Conservation (phyloP, 2,888 invertebrate genomes). For the Gasteruption jaculator region DNA sequence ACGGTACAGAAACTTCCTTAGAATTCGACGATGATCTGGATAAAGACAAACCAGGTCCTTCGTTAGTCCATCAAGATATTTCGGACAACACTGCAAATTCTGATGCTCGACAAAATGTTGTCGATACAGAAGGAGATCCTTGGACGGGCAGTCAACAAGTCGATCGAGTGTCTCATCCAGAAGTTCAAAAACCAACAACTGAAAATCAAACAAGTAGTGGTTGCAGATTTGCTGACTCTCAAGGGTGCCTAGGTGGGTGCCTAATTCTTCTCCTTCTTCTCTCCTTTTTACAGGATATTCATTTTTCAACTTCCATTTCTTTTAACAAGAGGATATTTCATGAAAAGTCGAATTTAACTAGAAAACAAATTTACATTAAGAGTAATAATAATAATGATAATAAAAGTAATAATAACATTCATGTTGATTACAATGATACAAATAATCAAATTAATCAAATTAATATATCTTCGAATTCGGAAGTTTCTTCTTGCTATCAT, state of each 20-base stretch:
- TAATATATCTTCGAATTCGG: no score
- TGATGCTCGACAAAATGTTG: constrained; percentile 32
- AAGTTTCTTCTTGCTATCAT: no score
- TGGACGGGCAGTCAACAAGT: constrained; percentile 46
- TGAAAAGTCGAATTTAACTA: no score
- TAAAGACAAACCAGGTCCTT: constrained; percentile 32
- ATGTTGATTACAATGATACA: no score
- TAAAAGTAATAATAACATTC: no score
- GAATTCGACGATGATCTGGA: constrained; percentile 42
- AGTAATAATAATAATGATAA: no score
- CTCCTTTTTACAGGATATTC: no score
- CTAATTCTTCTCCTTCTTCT: constrained; percentile 44
- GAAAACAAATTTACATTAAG: no score
- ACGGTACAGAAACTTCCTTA: constrained; percentile 66
- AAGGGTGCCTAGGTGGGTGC: constrained; percentile 47
- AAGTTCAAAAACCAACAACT: constrained; percentile 42
- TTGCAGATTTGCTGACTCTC: constrained; percentile 31
- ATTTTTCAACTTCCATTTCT: no score
- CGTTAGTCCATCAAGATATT: constrained; percentile 20
- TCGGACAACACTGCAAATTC: constrained; percentile 26
- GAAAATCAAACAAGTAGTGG: constrained; percentile 42
- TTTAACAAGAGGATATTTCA: no score
- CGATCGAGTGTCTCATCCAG: constrained; percentile 42
- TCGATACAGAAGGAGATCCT: constrained; percentile 37
- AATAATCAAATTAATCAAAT: no score